Evolutionary conservation across 1,140 invertebrate species (phyloP).

Genomic region (Achroia grisella): DNA sequence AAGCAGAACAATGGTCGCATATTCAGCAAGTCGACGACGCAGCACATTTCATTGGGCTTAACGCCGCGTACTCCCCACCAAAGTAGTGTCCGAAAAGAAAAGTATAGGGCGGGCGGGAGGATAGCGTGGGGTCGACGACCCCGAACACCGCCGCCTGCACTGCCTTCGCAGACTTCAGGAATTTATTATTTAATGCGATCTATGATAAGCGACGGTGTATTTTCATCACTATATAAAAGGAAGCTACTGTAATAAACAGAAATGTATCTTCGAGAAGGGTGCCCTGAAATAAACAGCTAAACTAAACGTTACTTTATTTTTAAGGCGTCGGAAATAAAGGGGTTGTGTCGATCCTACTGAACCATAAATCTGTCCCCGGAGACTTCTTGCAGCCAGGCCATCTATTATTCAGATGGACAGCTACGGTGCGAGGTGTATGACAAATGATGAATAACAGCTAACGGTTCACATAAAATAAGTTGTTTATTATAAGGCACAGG

Average conservation of each 20-base stretch:
- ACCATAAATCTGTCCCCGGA: constrained; percentile 42
- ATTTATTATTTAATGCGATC: constrained; percentile 52
- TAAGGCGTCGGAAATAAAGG: constrained; percentile 22
- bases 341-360: constrained; percentile 20
- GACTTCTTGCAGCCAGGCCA: constrained; percentile 32
- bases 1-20: constrained; percentile 51
- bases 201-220: constrained; percentile 41
- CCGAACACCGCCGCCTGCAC: constrained; percentile 32
- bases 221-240: constrained; percentile 19
- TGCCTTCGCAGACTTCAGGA: constrained; percentile 35
- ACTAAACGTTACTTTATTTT: constrained; percentile 19
- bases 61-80: constrained; percentile 28
- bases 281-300: constrained; percentile 4
- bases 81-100: constrained; percentile 61
- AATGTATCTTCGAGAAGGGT: not conserved
- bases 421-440: constrained; percentile 27
- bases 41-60: constrained; percentile 40
- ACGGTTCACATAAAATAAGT: constrained; percentile 11
- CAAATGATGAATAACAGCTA: constrained; percentile 26
- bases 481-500: not conserved
- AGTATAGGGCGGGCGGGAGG: constrained; percentile 47
- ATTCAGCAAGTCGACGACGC: constrained; percentile 45
- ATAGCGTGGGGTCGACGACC: constrained; percentile 44
- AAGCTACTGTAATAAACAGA: not conserved
- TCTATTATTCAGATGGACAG: constrained; percentile 47